Base-by-base conservation (phyloP, 2,797 vertebrate species). In the Melanotaenia nigrans region DNA sequence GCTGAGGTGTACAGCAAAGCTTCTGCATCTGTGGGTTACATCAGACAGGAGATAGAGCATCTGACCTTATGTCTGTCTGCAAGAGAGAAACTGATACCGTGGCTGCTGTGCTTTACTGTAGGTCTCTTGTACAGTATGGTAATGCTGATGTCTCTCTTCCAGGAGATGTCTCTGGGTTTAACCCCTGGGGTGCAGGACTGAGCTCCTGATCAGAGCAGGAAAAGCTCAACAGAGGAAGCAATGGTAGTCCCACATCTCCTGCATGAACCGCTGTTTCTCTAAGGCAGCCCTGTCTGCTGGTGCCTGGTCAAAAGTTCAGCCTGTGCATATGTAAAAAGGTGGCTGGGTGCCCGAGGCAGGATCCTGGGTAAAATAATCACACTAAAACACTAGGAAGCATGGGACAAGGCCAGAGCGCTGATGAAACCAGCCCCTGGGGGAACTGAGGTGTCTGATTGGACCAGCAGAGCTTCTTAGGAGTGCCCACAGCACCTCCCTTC, bases 251-350 rank as follows among this genome's bases (percentile, higher is more conserved):
- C 95, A 93, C 88, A 64, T 58, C 84, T 89, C 85, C 95, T 94
- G 89, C 85, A 76, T 81, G 85, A 90, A 90, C 79, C 90, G 85
- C 93, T 91, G 90, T 79, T 93, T 92, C 92, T 95, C 95, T 95
- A 95, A 96, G 96, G 94, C 95, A 95, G 80, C 71, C 57, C 55
- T 85, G 95, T 94, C 95, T 96, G 95, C 94, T 92, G 96, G 93
- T 95, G 95, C 95, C 93, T 98, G 97, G 97, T 98, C 97, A 98
- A 97, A 99, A 99, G 98, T 99, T 99, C 97, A 99, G 96, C 94
- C 95, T 95, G 96, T 99, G 97, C 97, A 99, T 99, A 98, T 97
- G 97, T 98, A 97, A 99, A 99, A 99, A 98, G 97, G 96, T 96
- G 97, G 96, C 96, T 94, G 95, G 95, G 95, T 96, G 97, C 97